Percentiles rank a stretch among this genome's conserved stretches.
Conservation (phyloP, 2,888 invertebrate genomes). For the Amphipyra tragopoginis region DNA sequence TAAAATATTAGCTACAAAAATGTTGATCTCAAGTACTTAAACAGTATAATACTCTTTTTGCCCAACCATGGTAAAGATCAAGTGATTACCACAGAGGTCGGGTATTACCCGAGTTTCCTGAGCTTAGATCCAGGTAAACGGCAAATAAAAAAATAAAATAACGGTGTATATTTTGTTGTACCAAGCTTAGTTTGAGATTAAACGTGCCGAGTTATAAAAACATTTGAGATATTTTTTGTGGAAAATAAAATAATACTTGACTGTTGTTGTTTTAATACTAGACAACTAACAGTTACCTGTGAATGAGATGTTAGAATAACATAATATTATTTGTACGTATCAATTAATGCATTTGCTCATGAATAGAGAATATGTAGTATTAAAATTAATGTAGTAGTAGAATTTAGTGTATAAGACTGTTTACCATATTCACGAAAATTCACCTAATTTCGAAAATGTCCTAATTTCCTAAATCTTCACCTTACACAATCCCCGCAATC, state of each 20-base stretch:
- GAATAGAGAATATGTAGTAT: too few relatives aligned
- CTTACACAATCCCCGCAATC: slow-evolving; percentile 18
- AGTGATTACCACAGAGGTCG: slow-evolving; percentile 47
- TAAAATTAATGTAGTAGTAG: too few relatives aligned
- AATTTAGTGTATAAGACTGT: too few relatives aligned
- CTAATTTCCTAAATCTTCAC: background rate
- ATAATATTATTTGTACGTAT: slow-evolving; percentile 1
- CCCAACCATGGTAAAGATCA: slow-evolving; percentile 46
- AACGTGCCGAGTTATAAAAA: slow-evolving; percentile 19
- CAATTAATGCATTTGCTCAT: too few relatives aligned
- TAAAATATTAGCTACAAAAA: slow-evolving; percentile 40
- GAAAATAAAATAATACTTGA: background rate
- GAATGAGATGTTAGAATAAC: slow-evolving; percentile 1
- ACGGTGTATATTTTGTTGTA: slow-evolving; percentile 20
- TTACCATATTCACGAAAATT: too few relatives aligned
- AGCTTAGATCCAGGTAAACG: slow-evolving; percentile 27
- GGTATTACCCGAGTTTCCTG: slow-evolving; percentile 28
- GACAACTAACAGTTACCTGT: background rate
- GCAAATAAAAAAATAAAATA: slow-evolving; percentile 46
- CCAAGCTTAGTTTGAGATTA: slow-evolving; percentile 27
- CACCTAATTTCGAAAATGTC: too few relatives aligned
- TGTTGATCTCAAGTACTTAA: slow-evolving; percentile 36
- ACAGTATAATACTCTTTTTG: slow-evolving; percentile 36
- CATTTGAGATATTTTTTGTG: background rate
- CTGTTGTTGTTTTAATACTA: background rate